These are phyloP conservation scores for Idaea aversata DNA, from an alignment of 2,888 invertebrate genomes.

Conservation along the genomic window DNA sequence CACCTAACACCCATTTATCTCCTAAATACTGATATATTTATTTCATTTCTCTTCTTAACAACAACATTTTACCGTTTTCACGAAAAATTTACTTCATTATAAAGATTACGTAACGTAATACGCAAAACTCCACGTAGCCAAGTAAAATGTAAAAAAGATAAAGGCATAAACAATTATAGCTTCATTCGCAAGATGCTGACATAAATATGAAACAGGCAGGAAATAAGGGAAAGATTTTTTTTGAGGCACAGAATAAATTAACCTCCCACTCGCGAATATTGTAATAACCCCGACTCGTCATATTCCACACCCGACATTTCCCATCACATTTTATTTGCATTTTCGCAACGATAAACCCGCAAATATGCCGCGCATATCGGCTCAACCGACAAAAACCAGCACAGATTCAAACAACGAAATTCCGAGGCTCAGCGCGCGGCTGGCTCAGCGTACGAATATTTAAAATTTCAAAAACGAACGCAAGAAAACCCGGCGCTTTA, in stretches of 20 bases:
- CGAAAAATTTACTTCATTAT: neutral
- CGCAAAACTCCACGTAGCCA: neutral
- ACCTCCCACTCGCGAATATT: constrained; percentile 23
- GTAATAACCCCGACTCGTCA: constrained; percentile 28
- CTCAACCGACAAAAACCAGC: constrained; percentile 26
- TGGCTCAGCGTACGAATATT: constrained; percentile 39
- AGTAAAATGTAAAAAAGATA: constrained; percentile 3
- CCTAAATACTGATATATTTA: neutral
- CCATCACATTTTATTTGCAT: constrained; percentile 32
- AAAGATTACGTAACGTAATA: neutral
- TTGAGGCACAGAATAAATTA: constrained; percentile 26
- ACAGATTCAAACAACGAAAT: constrained; percentile 38
- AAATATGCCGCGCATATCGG: constrained; percentile 30
- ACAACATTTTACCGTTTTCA: neutral
- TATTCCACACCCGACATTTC: constrained; percentile 23
- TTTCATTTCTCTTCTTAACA: neutral
- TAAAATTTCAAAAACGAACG: constrained; percentile 45
- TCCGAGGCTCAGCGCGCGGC: constrained; percentile 15
- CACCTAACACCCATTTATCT: neutral
- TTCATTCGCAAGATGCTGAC: constrained; percentile 11
- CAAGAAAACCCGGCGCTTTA: constrained; percentile 48
- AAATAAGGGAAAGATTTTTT: constrained; percentile 25
- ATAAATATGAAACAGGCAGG: constrained; percentile 22
- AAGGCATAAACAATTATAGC: constrained; percentile 6
- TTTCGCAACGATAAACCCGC: constrained; percentile 31